These are phyloP conservation scores for Diuraphis noxia DNA, from an alignment of 1,140 invertebrate species.

Conservation along the genomic window DNA sequence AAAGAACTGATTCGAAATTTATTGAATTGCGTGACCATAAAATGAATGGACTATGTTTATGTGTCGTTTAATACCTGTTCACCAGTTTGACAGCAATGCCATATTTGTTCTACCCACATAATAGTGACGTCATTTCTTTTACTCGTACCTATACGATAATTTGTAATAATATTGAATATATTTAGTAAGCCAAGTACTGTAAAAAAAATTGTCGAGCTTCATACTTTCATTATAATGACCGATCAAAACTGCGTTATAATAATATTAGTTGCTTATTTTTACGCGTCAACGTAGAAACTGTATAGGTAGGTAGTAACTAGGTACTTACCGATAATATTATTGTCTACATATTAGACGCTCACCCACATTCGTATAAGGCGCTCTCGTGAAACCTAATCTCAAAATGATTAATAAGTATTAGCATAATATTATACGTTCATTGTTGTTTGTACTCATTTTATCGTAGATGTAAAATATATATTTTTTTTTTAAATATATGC, in stretches of 20 bases:
- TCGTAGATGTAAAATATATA: not conserved
- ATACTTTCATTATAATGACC: not conserved
- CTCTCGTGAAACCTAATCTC: not conserved
- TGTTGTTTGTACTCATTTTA: not conserved
- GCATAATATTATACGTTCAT: not conserved
- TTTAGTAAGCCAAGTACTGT: not conserved
- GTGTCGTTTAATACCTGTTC: not conserved
- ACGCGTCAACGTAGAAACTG: not conserved
- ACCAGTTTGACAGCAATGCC: slow-evolving; percentile 10
- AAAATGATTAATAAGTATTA: slow-evolving; percentile 12
- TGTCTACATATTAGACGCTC: not conserved
- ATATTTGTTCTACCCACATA: slow-evolving; percentile 1
- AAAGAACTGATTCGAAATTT: not conserved
- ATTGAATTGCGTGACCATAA: slow-evolving; percentile 11
- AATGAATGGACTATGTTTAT: not conserved
- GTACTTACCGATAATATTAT: not conserved
- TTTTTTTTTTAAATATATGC: no score
- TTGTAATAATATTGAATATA: not conserved
- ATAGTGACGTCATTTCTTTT: not conserved
- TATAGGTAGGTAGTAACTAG: no score
- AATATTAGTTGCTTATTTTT: not conserved
- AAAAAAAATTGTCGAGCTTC: not conserved
- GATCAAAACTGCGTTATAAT: not conserved
- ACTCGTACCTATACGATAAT: not conserved
- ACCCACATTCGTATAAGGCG: not conserved